Conservation (phyloP, 2,113 vertebrate species). For the Salvelinus sp. region DNA sequence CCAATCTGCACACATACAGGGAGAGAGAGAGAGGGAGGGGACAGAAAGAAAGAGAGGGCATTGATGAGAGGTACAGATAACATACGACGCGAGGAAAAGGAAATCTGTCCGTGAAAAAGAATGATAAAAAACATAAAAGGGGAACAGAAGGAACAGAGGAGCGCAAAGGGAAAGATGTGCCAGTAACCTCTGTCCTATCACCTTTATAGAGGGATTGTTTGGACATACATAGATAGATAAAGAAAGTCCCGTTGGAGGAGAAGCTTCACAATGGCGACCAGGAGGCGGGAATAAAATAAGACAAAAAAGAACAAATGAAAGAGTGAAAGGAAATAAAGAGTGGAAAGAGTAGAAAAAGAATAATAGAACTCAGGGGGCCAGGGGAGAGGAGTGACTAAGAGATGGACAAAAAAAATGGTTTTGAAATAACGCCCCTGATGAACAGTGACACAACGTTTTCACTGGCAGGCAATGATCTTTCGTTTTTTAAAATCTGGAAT, state of each 20-base stretch:
- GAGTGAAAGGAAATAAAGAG: slow-evolving; percentile 13
- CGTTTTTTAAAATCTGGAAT: slow-evolving; percentile 26
- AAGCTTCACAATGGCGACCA: slow-evolving; percentile 32
- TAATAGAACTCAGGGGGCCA: slow-evolving; percentile 23
- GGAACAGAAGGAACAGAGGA: slow-evolving; percentile 24
- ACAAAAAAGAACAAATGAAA: slow-evolving; percentile 37
- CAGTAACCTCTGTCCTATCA: slow-evolving; percentile 43
- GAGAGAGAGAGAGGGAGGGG: background rate
- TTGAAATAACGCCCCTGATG: slow-evolving; percentile 58
- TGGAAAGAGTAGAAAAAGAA: slow-evolving; percentile 12
- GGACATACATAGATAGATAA: slow-evolving; percentile 45
- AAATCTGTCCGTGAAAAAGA: slow-evolving; percentile 4
- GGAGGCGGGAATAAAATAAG: slow-evolving; percentile 44
- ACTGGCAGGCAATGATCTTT: slow-evolving; percentile 52
- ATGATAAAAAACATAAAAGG: slow-evolving; percentile 32
- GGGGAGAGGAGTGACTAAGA: slow-evolving; percentile 40
- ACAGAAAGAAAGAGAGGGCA: background rate
- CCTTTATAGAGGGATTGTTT: slow-evolving; percentile 32
- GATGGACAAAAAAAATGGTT: slow-evolving; percentile 45
- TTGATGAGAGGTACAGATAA: slow-evolving; percentile 22
- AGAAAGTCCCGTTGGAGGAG: slow-evolving; percentile 41
- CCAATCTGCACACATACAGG: background rate
- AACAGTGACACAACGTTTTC: slow-evolving; percentile 27
- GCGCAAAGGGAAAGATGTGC: slow-evolving; percentile 17
- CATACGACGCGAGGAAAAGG: slow-evolving; percentile 19